Evolutionary conservation across 2,888 invertebrate species (phyloP), one percentile per base, ranked within the genome.

Genomic region (Netelia virgata): DNA sequence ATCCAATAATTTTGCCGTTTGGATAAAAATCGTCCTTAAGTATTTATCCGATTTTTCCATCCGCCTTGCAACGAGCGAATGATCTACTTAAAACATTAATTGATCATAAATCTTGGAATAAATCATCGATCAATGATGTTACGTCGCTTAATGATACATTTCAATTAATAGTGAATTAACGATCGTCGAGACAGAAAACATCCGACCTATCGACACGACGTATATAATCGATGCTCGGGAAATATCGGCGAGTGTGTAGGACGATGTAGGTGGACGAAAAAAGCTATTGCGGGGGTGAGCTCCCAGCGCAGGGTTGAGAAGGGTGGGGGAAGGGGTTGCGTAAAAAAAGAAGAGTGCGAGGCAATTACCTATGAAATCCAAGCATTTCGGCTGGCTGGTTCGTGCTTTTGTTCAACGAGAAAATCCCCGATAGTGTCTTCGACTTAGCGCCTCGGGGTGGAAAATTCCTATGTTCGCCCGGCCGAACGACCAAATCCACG

Each of bases 371-470:
- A 81, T 84, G 81, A 84, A 84, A 81, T 76, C 66, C 61, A 77
- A 81, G 81, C 84, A 81, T 84, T 84, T 81, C 84, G 81, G 66
- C 76, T 84, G 84, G 77, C 84, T 84, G 84, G 61, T 63, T 84
- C 57, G 53, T 68, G 68, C 78, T 81, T 81, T 77, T 72, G 81
- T 77, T 47, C 69, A 55, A 73, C 61, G 50, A 55, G 50, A 43
- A 41, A 70, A 76, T 64, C 64, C 64, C 69, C 36, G 41, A 18
- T 68, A 72, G 77, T 84, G 81, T 84, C 84, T 80, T 76, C 73
- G 68, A 81, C 76, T 63, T 81, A 63, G 76, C 70, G 72, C 76
- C 76, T 20, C 78, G 41, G 55, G 57, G 76, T 63, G 68, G 73
- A 77, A 81, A 77, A 77, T 81, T 80, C 59, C 10, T 68, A 18